Base-by-base conservation (phyloP, 2,797 vertebrate genomes). In the Parotocinclus haroldoi region DNA sequence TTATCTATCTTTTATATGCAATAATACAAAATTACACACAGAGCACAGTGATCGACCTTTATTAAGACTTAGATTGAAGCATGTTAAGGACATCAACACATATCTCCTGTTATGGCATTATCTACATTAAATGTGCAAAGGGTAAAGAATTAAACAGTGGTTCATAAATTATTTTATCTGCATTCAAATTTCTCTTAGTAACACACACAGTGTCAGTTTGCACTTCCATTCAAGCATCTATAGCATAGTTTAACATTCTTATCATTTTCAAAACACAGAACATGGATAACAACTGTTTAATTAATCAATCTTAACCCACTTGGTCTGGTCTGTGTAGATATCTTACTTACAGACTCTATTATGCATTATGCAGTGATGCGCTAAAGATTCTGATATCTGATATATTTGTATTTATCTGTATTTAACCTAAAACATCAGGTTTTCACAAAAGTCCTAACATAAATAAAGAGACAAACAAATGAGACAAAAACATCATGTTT, bases 21-120 rank as follows among this genome's bases (percentile, higher is more conserved):
- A 51, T 17, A 58, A 51, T 60, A 44, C n/a, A 59, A 19, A 8
- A 44, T 36, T 54, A 8, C 5, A 10, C 4, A 37, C 11, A 1
- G 38, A 11, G 73, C 81, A 87, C 82, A 83, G 82, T 86, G 82
- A 81, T 78, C 11, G 58, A 61, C 79, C 76, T 87, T 87, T 83
- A 87, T 85, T 84, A 75, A 76, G 78, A 81, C 70, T 50, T 76
- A 69, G 77, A 71, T 76, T 56, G 16, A 45, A 57, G 66, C 54
- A 66, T 45, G 54, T 56, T 51, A 62, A 55, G 38, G 49, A 51
- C n/a, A 50, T 58, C 48, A 7, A 37, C 46, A 19, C 1, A 27
- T 36, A 55, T 63, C 49, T 16, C 4, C 42, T 52, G 49, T 17
- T 12, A 60, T 48, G 48, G 9, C 17, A 58, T 58, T 62, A 58